A percentile compares a stretch with the other conserved stretches of the same genome.
These are phyloP conservation scores for Caranx melampygus DNA, from an alignment of 2,113 vertebrate species.

Conservation along the genomic window DNA sequence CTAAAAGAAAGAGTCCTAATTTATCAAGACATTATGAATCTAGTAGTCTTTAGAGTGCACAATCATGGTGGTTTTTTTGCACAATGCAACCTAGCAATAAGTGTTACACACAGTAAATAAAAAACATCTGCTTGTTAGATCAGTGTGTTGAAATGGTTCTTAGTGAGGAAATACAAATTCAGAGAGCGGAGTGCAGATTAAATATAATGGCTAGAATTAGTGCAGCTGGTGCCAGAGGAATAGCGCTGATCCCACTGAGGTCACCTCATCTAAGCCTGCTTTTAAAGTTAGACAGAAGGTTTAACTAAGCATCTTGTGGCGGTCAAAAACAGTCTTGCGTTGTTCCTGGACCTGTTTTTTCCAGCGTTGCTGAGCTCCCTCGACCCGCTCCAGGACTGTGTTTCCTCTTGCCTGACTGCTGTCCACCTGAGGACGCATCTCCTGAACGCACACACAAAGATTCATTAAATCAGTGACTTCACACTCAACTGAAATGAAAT, in stretches of 20 bases:
- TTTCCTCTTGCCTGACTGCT: conserved; percentile 82
- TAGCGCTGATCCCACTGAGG: background rate
- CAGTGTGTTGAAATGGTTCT: conserved; percentile 22
- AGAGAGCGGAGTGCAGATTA: background rate
- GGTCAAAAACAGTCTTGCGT: conserved; percentile 95
- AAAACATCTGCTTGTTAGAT: background rate
- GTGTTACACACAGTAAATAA: background rate
- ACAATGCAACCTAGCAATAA: conserved; percentile 4
- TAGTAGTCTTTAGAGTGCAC: background rate
- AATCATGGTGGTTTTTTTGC: conserved; percentile 11
- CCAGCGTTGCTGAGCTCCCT: conserved; percentile 97
- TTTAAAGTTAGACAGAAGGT: background rate
- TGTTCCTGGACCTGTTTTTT: conserved; percentile 98
- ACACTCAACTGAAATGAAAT: background rate
- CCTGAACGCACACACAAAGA: conserved; percentile 78
- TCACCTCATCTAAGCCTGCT: conserved; percentile 27
- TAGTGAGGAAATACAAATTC: background rate
- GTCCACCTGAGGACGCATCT: conserved; percentile 79
- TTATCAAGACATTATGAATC: conserved; percentile 28
- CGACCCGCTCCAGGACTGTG: conserved; percentile 93
- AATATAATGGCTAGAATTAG: background rate
- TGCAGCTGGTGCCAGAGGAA: conserved; percentile 56
- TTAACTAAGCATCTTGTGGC: conserved; percentile 97
- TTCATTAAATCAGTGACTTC: background rate
- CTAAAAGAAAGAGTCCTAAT: background rate